Base-by-base conservation (phyloP, 2,797 vertebrate genomes). In the Lepilemur ruficaudatus region DNA sequence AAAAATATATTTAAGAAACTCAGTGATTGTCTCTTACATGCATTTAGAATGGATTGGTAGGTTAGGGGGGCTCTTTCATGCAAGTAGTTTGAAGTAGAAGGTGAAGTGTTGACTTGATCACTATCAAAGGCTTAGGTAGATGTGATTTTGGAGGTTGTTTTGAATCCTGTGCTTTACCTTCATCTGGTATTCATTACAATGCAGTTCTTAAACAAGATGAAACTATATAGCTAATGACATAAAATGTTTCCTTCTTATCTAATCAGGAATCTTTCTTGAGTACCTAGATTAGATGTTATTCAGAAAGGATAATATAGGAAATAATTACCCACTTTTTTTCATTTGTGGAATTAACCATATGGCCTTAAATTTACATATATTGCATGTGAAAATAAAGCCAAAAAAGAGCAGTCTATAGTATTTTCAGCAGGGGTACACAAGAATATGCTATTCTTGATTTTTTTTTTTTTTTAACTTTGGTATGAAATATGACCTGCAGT, bases 201-300 rank as follows among this genome's bases (percentile, higher is more conserved):
- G 97, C 0, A 72, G 96, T 97, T 98, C 88, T 89, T 98, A 98
- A 98, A 98, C 92, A 98, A 96, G 97, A 97, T 81, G 93, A 96
- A 98, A 97, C 97, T 98, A 84, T 98, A 98, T 96, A 97, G 95
- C 97, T 98, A 98, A 98, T 98, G 98, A 97, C 84, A 90, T 96
- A 92, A 97, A 97, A 97, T 96, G 91, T 97, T 98, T 98, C 95
- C 91, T 97, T 89, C 97, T 98, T 97, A 98, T 98, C 96, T 98
- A 98, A 98, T 98, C 98, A 98, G 97, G 96, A 96, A 94, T 97
- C 97, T 97, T 97, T 96, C 96, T 97, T 30, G 35, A 98, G 96
- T 97, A 98, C 95, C 97, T 98, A 97, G 97, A 98, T 98, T 98
- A 98, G 97, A 98, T 98, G 89, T 97, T 98, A 97, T 92, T 98